Base-by-base conservation (phyloP, 2,113 vertebrate species). In the Nycticryphes semicollaris region DNA sequence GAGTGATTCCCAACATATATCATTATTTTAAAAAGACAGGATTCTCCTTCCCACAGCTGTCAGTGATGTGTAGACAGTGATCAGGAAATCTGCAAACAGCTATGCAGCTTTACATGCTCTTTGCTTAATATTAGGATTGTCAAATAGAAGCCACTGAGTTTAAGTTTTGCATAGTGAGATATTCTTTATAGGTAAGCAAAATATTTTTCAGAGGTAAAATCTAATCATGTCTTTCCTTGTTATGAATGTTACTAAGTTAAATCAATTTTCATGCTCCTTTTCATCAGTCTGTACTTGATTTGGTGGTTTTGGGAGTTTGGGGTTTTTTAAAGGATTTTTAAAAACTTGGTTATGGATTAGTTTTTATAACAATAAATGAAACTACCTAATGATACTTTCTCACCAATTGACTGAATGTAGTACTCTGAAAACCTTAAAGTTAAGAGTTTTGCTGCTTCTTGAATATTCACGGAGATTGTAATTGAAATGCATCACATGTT, bases 381-480 rank as follows among this genome's bases (percentile, higher is more conserved):
- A 93, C 86, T 75, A 78, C 63, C 69, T 93, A 94, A 83, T 86
- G 27, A 70, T 94, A 89, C 62, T 89, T 89, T 97, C 92, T 93
- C 70, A 96, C 48, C 39, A 66, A 25, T 60, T 97, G 90, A 91
- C 82, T 95, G 66, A 90, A 78, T 39, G n/a, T 76, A 85, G 82
- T 84, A 79, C 92, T 85, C n/a, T 62, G 90, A 95, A 94, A 69
- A 84, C 54, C 53, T 88, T 89, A 56, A 77, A 84, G 77, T 89
- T 51, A 59, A 88, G 83, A 57, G 28, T 51, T 94, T 78, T 69
- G 63, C 81, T 96, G 84, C 94, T 96, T 78, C 95, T 97, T 94
- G 69, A 91, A 92, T 95, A 81, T 96, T 96, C 88, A 95, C 93
- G 73, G 87, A 89, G 87, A 91, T 84, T 84, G 68, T 96, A 92